phyloP scores from a whole-genome alignment of 2,888 invertebrate species.

The Drosophila conformis region DNA sequence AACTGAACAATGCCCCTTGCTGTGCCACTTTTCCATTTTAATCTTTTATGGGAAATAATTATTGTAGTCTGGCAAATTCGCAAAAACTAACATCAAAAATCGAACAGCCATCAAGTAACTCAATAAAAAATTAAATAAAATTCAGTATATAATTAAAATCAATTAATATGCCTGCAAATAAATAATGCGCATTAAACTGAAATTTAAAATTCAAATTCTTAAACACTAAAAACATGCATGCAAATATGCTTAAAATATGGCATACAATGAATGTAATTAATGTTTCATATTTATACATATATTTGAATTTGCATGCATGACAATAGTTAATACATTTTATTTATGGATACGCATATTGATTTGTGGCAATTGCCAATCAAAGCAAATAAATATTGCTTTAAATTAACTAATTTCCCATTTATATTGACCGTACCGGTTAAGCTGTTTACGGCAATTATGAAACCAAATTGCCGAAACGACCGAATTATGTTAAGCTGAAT shows the following conservation, averaged over 20 bases:
- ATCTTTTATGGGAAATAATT: conserved; percentile 52
- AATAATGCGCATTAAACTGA: conserved; percentile 48
- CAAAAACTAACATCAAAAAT: conserved; percentile 40
- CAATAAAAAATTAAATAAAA: conserved; percentile 25
- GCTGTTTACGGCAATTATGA: conserved; percentile 33
- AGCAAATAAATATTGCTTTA: conserved; percentile 35
- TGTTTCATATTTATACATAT: neutral
- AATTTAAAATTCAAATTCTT: conserved; percentile 25
- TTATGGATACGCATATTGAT: conserved; percentile 42
- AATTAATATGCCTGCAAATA: conserved; percentile 44
- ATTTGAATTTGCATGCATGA: conserved; percentile 25
- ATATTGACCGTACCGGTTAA: conserved; percentile 39
- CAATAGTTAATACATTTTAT: conserved; percentile 23
- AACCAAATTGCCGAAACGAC: conserved; percentile 16
- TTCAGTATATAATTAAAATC: conserved; percentile 43
- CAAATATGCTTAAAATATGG: conserved; percentile 62
- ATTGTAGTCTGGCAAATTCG: conserved; percentile 51
- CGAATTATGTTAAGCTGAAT: conserved; percentile 12
- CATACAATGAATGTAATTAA: conserved; percentile 63
- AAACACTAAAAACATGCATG: conserved; percentile 17
- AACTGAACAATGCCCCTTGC: conserved; percentile 39
- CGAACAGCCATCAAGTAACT: conserved; percentile 36
- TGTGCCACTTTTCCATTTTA: conserved; percentile 6
- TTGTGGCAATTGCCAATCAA: conserved; percentile 43
- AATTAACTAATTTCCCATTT: conserved; percentile 66